phyloP scores from a whole-genome alignment of 2,113 vertebrate species.

The Elanoides forficatus region DNA sequence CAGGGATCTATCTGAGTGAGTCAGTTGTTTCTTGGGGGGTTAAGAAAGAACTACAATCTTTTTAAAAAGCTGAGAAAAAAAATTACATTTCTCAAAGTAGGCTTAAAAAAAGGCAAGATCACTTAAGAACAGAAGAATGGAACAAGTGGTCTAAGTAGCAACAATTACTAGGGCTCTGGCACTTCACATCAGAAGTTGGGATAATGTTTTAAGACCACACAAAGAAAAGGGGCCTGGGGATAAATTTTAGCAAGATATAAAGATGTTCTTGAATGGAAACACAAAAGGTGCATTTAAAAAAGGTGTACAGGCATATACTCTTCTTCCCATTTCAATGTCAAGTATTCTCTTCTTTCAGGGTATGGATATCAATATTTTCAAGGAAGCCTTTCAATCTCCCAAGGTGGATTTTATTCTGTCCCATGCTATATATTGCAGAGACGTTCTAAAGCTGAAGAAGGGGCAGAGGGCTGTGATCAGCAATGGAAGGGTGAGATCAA shows the following conservation, averaged over 20 bases:
- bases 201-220: not conserved
- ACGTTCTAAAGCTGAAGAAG: conserved; percentile 92
- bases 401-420: conserved; percentile 91
- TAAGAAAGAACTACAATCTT: not conserved
- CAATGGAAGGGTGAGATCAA: conserved; percentile 90
- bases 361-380: conserved; percentile 90
- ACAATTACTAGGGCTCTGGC: not conserved
- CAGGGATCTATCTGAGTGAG: not conserved
- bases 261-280: not conserved
- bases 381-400: conserved; percentile 82
- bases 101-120: not conserved
- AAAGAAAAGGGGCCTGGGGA: not conserved
- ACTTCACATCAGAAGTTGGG: not conserved
- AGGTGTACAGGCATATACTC: not conserved
- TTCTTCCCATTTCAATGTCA: not conserved
- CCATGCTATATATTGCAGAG: conserved; percentile 87
- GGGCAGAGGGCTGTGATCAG: conserved; percentile 93
- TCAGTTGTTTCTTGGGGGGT: not conserved
- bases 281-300: not conserved
- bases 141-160: not conserved
- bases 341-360: conserved; percentile 77
- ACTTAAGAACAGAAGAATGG: not conserved
- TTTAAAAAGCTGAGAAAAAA: not conserved
- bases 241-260: not conserved
- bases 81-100: not conserved